Percentiles rank a stretch among this genome's conserved stretches.
These are phyloP conservation scores for Pithys albifrons DNA, from an alignment of 2,113 vertebrate species.

Conservation along the genomic window DNA sequence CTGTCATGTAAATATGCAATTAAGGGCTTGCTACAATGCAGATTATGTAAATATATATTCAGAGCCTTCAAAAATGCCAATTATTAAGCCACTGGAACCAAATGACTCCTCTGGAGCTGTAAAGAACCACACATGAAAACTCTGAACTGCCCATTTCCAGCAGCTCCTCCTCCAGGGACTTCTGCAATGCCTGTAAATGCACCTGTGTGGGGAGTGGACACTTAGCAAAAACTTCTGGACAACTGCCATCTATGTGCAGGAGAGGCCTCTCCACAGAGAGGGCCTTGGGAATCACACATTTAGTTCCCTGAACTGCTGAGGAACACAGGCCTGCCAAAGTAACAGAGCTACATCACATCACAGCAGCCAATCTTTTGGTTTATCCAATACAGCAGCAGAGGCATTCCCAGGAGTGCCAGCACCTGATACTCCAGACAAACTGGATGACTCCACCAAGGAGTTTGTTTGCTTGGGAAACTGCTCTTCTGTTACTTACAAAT, in stretches of 20 bases:
- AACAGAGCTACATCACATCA: neutral
- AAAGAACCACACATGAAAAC: neutral
- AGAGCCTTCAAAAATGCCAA: neutral
- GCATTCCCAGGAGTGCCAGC: rapidly evolving
- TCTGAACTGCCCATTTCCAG: neutral
- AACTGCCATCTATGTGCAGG: neutral
- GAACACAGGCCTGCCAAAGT: neutral
- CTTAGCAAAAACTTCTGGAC: neutral
- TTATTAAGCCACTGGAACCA: neutral
- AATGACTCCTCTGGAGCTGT: neutral
- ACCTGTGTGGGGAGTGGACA: neutral
- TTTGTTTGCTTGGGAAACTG: neutral
- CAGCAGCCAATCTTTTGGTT: no score
- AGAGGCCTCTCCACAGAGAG: neutral
- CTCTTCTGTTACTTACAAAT: neutral
- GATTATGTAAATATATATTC: neutral
- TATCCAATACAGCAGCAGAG: rapidly evolving
- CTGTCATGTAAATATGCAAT: neutral
- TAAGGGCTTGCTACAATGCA: neutral
- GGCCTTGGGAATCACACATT: neutral
- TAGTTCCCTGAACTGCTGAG: neutral
- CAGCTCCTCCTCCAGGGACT: neutral
- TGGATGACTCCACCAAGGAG: neutral
- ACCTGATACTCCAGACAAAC: rapidly evolving
- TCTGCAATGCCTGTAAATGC: neutral